Percentiles rank a stretch among this genome's conserved stretches.
These are phyloP conservation scores for Laspeyria flexula DNA, from an alignment of 2,888 invertebrate genomes.

Conservation along the genomic window DNA sequence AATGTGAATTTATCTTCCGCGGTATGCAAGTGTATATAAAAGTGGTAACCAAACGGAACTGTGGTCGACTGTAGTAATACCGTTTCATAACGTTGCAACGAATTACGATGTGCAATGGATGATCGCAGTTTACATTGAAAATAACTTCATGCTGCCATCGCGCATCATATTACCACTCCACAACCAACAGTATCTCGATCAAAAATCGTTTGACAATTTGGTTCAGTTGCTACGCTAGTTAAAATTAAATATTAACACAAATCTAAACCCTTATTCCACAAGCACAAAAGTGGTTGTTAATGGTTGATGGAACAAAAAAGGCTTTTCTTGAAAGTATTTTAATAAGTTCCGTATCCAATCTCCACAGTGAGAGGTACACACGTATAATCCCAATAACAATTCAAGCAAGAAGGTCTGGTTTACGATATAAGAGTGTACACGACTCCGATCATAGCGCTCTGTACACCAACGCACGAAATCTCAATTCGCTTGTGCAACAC, in stretches of 20 bases:
- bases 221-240: not conserved
- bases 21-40: slow-evolving; percentile 23
- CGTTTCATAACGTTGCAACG: slow-evolving; percentile 59
- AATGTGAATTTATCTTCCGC: slow-evolving; percentile 1
- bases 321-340: slow-evolving; percentile 61
- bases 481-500: slow-evolving; percentile 82
- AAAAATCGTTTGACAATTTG: slow-evolving; percentile 9
- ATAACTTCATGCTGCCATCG: slow-evolving; percentile 55
- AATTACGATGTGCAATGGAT: slow-evolving; percentile 58
- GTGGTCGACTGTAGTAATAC: slow-evolving; percentile 44
- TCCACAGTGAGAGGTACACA: slow-evolving; percentile 66
- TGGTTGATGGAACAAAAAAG: slow-evolving; percentile 28
- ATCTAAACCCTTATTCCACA: slow-evolving; percentile 7
- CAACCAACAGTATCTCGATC: slow-evolving; percentile 18
- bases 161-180: slow-evolving; percentile 17
- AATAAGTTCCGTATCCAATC: slow-evolving; percentile 69
- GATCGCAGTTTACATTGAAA: slow-evolving; percentile 58
- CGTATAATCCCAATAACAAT: slow-evolving; percentile 77
- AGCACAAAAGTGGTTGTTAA: slow-evolving; percentile 4
- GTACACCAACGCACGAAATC: slow-evolving; percentile 79
- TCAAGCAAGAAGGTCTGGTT: slow-evolving; percentile 74
- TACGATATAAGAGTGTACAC: slow-evolving; percentile 67
- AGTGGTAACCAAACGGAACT: slow-evolving; percentile 37
- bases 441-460: slow-evolving; percentile 67
- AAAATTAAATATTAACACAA: slow-evolving; percentile 1